Evolutionary conservation across 2,888 invertebrate genomes (phyloP).

Genomic region (Agrotis ipsilon): DNA sequence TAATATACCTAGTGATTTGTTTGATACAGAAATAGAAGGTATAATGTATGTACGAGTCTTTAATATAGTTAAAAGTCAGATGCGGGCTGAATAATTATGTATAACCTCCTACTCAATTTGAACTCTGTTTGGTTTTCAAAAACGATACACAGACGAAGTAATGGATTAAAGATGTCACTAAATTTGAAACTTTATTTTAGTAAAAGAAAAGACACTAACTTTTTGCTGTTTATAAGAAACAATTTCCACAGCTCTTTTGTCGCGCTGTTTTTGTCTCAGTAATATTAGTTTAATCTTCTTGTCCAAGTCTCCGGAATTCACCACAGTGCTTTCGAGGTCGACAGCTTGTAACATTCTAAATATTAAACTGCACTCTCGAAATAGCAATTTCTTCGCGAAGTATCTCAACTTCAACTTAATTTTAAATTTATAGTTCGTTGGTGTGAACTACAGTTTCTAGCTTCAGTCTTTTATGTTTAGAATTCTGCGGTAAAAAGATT

Average conservation of each 20-base stretch:
- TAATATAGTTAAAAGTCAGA: no score
- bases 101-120: no score
- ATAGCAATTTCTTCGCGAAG: slow-evolving; percentile 63
- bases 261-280: slow-evolving; percentile 33
- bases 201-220: background rate
- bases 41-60: no score
- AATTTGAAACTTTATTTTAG: background rate
- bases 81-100: no score
- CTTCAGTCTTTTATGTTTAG: slow-evolving; percentile 44
- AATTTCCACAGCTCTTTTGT: slow-evolving; percentile 7
- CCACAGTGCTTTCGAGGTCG: slow-evolving; percentile 60
- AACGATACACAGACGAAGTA: background rate
- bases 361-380: slow-evolving; percentile 67
- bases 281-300: slow-evolving; percentile 56
- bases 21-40: no score
- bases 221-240: slow-evolving; percentile 10
- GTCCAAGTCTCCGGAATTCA: slow-evolving; percentile 33
- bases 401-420: slow-evolving; percentile 65
- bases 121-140: no score
- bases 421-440: slow-evolving; percentile 65
- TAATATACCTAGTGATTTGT: background rate
- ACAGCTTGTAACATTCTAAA: slow-evolving; percentile 67
- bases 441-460: slow-evolving; percentile 65
- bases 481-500: slow-evolving; percentile 37
- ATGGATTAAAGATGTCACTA: background rate